Evolutionary conservation across 1,140 invertebrate species (phyloP).

Genomic region (Scaptomyza hsui): DNA sequence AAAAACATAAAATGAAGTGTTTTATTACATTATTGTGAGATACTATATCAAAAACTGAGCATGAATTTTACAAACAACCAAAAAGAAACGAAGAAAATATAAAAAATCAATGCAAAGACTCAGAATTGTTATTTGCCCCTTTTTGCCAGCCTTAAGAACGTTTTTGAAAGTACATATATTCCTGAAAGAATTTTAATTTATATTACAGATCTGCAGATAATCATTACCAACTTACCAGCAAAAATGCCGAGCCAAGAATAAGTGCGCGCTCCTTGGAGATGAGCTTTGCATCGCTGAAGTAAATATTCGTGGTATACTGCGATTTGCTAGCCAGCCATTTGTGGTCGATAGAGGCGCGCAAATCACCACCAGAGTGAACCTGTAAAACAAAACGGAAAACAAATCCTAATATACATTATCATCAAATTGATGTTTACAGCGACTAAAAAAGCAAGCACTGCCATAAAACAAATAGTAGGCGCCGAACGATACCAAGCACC

Average conservation of each 20-base stretch:
- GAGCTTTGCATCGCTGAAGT: slow-evolving; percentile 84
- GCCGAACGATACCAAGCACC: too few relatives aligned
- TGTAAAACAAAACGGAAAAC: slow-evolving; percentile 37
- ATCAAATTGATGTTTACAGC: too few relatives aligned
- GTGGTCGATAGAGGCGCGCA: slow-evolving; percentile 84
- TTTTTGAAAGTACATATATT: slow-evolving; percentile 81
- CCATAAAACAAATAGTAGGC: too few relatives aligned
- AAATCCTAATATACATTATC: too few relatives aligned
- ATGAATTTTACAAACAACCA: slow-evolving; percentile 52
- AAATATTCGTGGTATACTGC: slow-evolving; percentile 85
- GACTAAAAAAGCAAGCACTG: too few relatives aligned
- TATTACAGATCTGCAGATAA: background rate
- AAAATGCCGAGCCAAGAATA: slow-evolving; percentile 57
- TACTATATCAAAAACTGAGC: slow-evolving; percentile 71
- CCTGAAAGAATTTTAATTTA: slow-evolving; percentile 50
- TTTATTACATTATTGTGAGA: slow-evolving; percentile 80
- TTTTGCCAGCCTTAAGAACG: slow-evolving; percentile 36
- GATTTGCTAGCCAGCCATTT: slow-evolving; percentile 84
- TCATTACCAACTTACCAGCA: too few relatives aligned
- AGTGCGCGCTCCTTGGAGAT: slow-evolving; percentile 84
- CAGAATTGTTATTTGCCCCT: slow-evolving; percentile 6
- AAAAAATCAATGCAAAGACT: slow-evolving; percentile 75
- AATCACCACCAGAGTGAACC: slow-evolving; percentile 81
- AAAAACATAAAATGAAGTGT: slow-evolving; percentile 78
- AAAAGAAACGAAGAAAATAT: slow-evolving; percentile 75